These are phyloP conservation scores for Artibeus lituratus DNA, from an alignment of 2,797 vertebrate species.

Conservation along the genomic window DNA sequence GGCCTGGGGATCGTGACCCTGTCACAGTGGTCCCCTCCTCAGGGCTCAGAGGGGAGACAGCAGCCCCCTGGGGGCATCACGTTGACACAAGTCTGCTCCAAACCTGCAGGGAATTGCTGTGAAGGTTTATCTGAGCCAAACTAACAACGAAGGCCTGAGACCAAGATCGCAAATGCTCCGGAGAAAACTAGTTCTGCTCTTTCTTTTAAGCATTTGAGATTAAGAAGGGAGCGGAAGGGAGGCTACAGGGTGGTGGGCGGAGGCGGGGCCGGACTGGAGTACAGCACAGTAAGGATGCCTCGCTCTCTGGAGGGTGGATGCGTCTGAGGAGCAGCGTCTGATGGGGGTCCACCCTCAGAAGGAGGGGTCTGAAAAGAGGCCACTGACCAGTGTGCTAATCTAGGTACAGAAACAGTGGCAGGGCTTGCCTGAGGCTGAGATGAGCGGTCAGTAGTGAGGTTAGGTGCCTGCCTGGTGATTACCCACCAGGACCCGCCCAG, in stretches of 20 bases:
- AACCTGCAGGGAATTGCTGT: neutral
- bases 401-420: neutral
- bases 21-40: neutral
- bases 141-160: neutral
- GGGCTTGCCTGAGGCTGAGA: neutral
- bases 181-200: neutral
- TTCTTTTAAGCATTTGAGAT: neutral
- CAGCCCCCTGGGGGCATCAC: rapidly evolving
- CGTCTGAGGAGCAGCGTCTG: neutral
- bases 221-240: neutral
- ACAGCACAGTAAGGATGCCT: neutral
- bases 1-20: too few species aligned
- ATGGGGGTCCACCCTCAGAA: neutral
- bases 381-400: neutral
- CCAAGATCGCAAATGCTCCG: neutral
- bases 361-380: neutral
- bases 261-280: too few species aligned
- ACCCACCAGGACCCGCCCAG: neutral
- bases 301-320: neutral
- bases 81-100: neutral
- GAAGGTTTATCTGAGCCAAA: neutral
- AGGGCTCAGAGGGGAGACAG: neutral
- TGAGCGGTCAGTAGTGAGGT: neutral
- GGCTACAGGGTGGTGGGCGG: neutral
- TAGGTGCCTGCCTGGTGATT: neutral